These are phyloP conservation scores for Microctenopoma steveboyesi DNA, from an alignment of 2,797 vertebrate species.

Conservation along the genomic window DNA sequence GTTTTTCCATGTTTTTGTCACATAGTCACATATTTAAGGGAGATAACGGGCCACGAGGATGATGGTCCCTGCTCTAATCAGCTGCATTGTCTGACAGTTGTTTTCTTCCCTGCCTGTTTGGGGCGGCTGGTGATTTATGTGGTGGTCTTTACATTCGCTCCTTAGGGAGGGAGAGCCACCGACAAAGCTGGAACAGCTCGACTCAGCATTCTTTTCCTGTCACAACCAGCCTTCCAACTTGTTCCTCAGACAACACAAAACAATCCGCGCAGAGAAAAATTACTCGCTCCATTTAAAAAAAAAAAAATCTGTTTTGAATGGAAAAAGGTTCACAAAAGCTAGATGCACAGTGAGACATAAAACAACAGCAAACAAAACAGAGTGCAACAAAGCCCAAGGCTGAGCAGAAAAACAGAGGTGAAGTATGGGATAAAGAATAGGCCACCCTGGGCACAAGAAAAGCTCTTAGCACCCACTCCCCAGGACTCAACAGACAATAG, in stretches of 20 bases:
- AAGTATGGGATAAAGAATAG: constrained; percentile 73
- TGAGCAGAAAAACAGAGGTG: constrained; percentile 66
- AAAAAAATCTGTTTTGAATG: constrained; percentile 45
- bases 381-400: constrained; percentile 60
- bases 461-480: constrained; percentile 74
- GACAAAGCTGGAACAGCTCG: constrained; percentile 56
- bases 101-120: constrained; percentile 63
- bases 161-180: constrained; percentile 55
- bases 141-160: constrained; percentile 58
- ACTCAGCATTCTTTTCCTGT: constrained; percentile 66
- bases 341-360: constrained; percentile 62
- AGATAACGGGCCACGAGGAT: constrained; percentile 45
- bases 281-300: constrained; percentile 11
- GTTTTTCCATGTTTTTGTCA: constrained; percentile 42
- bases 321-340: constrained; percentile 68
- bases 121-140: constrained; percentile 72
- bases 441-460: constrained; percentile 67
- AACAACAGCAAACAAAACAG: constrained; percentile 71
- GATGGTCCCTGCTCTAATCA: constrained; percentile 68
- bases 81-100: constrained; percentile 63
- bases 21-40: constrained; percentile 41
- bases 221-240: constrained; percentile 55
- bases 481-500: constrained; percentile 77
- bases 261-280: constrained; percentile 48
- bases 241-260: constrained; percentile 59